Evolutionary conservation across 1,140 invertebrate genomes (phyloP).

Genomic region (Brachionus sp.): DNA sequence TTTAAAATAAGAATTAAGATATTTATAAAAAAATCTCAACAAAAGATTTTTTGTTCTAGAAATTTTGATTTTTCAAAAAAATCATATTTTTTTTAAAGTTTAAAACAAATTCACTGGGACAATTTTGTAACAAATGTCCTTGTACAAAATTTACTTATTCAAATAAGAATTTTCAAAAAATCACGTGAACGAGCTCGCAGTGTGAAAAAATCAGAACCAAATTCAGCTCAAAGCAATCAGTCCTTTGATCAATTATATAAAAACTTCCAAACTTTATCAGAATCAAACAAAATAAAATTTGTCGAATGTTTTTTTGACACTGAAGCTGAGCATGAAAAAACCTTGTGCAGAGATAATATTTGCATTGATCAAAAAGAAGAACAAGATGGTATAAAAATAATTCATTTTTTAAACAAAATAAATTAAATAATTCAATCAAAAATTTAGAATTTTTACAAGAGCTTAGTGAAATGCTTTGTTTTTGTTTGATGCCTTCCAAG

Average conservation of each 20-base stretch:
- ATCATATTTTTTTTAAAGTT: neutral
- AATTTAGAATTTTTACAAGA: conserved; percentile 66
- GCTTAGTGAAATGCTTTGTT: conserved; percentile 54
- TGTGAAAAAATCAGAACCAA: neutral
- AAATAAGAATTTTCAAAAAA: conserved; percentile 25
- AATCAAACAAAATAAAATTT: neutral
- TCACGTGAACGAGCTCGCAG: neutral
- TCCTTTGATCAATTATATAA: neutral
- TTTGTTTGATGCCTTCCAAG: neutral
- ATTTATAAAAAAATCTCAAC: no score
- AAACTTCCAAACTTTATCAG: neutral
- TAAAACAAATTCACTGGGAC: conserved; percentile 31
- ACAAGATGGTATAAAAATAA: conserved; percentile 65
- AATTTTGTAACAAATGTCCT: conserved; percentile 42
- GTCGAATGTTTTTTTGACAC: conserved; percentile 73
- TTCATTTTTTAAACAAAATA: conserved; percentile 60
- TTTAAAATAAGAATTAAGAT: no score
- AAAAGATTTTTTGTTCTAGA: no score
- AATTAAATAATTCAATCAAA: conserved; percentile 59
- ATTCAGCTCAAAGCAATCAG: neutral
- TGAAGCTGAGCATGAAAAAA: conserved; percentile 76
- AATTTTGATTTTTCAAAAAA: neutral
- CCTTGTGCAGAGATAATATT: conserved; percentile 64
- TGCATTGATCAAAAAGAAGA: conserved; percentile 61
- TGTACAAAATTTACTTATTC: conserved; percentile 20